Base-by-base conservation (phyloP, 2,888 invertebrate species). In the Thereva unica region DNA sequence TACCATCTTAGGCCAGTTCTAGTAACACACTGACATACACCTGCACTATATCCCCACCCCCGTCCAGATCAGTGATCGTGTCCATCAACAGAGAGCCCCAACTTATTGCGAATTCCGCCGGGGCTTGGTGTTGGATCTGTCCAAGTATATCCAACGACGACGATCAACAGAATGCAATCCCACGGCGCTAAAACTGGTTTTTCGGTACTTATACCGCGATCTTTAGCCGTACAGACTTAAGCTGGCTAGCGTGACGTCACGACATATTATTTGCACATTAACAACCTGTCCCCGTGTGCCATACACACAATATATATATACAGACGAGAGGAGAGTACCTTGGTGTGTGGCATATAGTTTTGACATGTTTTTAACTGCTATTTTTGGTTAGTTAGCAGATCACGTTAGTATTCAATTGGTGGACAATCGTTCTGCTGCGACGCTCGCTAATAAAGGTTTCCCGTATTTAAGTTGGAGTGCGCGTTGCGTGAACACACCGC, bases 11-110 rank as follows among this genome's bases (percentile, higher is more conserved):
- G 35, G 38, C 9, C 40, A 50, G 63, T 9, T 63, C 63, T 53
- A 53, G 64, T 64, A 64, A 64, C 64, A 64, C 50, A 64, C 50
- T 64, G 53, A 64, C 64, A 64, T 41, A 64, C 44, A 64, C 53
- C 53, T 64, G 53, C 10, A 50, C 52, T 37, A 35, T 37, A 34
- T n/a, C 23, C 5, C 42, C 42, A 34, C 34, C 44, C 23, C 23
- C 23, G n/a, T n/a, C 2, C 23, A 23, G 23, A 23, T n/a, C 1
- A 23, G 23, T 23, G 23, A 23, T 23, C 23, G 23, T 23, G 23
- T 23, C 23, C 23, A 23, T 23, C 23, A 23, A 23, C 23, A 23
- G 23, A 23, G 23, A 23, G 23, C 23, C 23, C 23, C 23, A 23
- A 23, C 23, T 23, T 23, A 23, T 23, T 23, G 23, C 23, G 23